A percentile compares a stretch with the other conserved stretches of the same genome.
phyloP scores from a whole-genome alignment of 1,140 invertebrate species.

The Druon quercuslanigerum region DNA sequence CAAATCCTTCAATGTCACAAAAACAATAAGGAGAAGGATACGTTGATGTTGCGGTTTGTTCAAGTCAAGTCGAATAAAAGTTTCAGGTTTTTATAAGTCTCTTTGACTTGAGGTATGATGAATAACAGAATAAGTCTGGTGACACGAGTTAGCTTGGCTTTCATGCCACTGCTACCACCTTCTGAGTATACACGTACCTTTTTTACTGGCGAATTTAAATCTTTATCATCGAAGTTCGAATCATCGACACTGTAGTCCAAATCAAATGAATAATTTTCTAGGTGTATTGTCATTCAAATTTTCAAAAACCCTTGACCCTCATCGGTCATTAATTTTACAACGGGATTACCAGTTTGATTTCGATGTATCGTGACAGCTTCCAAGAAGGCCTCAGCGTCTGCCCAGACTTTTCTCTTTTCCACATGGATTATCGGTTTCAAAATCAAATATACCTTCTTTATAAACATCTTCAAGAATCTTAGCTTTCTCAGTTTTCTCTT shows the following conservation, averaged over 20 bases:
- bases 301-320: constrained; percentile 34
- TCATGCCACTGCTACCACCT: neutral
- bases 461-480: too few relatives aligned
- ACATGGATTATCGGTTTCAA: neutral
- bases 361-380: neutral
- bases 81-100: too few relatives aligned
- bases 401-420: neutral
- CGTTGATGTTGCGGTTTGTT: too few relatives aligned
- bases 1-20: too few relatives aligned
- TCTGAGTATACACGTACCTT: neutral
- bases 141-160: neutral
- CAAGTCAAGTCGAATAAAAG: too few relatives aligned
- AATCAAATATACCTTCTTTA: neutral
- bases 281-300: constrained; percentile 9
- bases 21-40: too few relatives aligned
- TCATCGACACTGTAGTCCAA: neutral
- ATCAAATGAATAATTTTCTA: neutral
- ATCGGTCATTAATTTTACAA: constrained; percentile 31
- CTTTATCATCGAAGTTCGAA: neutral
- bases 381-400: constrained; percentile 26
- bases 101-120: too few relatives aligned
- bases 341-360: constrained; percentile 6
- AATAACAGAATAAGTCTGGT: neutral
- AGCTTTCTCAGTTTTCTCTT: too few relatives aligned
- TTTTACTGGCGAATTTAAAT: neutral